Base-by-base conservation (phyloP, 2,888 invertebrate genomes). In the Heteropelma amictum region DNA sequence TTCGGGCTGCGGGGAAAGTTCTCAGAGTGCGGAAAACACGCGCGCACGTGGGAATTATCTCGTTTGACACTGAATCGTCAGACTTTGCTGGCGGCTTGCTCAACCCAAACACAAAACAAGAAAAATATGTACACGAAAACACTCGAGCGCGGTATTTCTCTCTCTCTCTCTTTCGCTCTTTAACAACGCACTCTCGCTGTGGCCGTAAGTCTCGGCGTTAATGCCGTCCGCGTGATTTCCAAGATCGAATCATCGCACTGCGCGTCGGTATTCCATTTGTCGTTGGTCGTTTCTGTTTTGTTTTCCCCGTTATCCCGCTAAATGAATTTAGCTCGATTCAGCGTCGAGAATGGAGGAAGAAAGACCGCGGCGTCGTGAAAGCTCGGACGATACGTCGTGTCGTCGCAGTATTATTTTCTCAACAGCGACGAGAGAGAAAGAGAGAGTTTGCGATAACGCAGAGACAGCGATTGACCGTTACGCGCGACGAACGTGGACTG, bases 401-500 rank as follows among this genome's bases (percentile, higher is more conserved):
- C 17, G 23, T 28, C n/a, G 0, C 42, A 17, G 17, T 17, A 28
- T 42, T 53, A 33, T 19, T 26, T 17, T 42, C 28, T 17, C 3
- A 14, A 30, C 4, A 30, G 17, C 17, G 51, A 30, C 5, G 30
- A 51, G 35, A 10, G 8, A n/a, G 8, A 0, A 35, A 12, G 7
- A 4, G 30, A 35, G 19, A 6, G 33, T 4, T 21, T 6, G 1
- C 19, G 33, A 21, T 33, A 21, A 23, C 42, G 40, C 23, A 35
- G 30, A 28, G 1, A 40, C 14, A 42, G 47, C 54, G 23, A 5
- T 7, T 47, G 56, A 45, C 73, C 68, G 51, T 45, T 61, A 54
- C 77, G 77, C 77, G 76, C 75, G 77, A 76, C 72, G 76, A 81
- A 75, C 73, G 77, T 76, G 77, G 76, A 81, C 79, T 81, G 80